Conservation (phyloP, 1,140 invertebrate genomes). For the Drosophila littoralis region DNA sequence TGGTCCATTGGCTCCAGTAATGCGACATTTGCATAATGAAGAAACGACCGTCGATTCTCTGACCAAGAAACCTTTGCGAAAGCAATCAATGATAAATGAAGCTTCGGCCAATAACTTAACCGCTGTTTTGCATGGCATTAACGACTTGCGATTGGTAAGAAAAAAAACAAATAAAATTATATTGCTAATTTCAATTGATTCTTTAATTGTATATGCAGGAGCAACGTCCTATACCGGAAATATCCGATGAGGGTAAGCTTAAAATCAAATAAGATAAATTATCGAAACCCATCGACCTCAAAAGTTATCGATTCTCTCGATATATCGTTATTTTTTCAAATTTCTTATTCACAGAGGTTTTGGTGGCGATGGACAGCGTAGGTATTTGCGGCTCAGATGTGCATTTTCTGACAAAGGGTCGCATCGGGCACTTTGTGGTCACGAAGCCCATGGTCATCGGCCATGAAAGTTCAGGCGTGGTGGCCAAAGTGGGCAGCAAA, state of each 20-base stretch:
- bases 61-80: constrained; percentile 1
- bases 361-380: constrained; percentile 94
- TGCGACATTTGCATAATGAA: not conserved
- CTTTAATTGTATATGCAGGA: constrained; percentile 86
- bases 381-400: constrained; percentile 99
- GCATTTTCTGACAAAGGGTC: constrained; percentile 93
- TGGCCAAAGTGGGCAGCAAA: constrained; percentile 88
- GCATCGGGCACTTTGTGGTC: constrained; percentile 93
- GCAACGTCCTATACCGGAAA: constrained; percentile 88
- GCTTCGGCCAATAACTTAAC: constrained; percentile 83
- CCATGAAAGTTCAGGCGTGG: constrained; percentile 92
- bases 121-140: constrained; percentile 91
- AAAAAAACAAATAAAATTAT: not conserved
- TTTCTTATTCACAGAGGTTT: constrained; percentile 87
- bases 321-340: not conserved
- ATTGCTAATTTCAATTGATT: constrained; percentile 26
- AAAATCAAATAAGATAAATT: not conserved
- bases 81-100: not conserved
- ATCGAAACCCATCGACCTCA: no score
- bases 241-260: constrained; percentile 85
- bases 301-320: not conserved
- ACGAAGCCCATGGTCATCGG: constrained; percentile 95
- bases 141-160: constrained; percentile 89
- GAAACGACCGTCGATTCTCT: not conserved
- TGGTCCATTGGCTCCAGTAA: not conserved